These are phyloP conservation scores for Uropsilus gracilis DNA, from an alignment of 2,113 vertebrate species.

Conservation along the genomic window DNA sequence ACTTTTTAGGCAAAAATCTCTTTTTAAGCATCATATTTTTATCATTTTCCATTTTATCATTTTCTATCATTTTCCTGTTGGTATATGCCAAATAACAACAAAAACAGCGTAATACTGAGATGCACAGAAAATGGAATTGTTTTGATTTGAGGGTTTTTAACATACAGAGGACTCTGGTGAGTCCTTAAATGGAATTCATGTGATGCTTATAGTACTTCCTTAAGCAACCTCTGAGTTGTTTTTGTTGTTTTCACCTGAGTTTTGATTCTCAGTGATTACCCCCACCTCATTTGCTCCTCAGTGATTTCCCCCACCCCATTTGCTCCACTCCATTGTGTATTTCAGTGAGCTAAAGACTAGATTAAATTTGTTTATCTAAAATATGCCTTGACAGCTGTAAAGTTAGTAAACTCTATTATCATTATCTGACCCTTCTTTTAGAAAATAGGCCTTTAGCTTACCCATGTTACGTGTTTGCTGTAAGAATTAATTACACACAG, in stretches of 20 bases:
- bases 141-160: conserved; percentile 11
- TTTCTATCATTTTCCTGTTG: neutral
- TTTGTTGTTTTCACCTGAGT: neutral
- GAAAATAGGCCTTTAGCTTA: neutral
- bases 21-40: neutral
- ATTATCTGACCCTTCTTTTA: conserved; percentile 4
- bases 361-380: neutral
- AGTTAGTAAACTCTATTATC: neutral
- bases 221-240: neutral
- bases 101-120: neutral
- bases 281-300: neutral
- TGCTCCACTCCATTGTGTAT: neutral
- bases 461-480: neutral
- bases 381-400: neutral
- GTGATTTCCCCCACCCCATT: neutral
- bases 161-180: neutral
- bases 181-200: neutral
- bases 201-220: neutral
- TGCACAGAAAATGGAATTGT: neutral
- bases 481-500: conserved; percentile 8
- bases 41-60: neutral
- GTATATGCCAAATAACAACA: neutral
- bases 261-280: neutral
- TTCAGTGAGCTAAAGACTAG: conserved; percentile 8
- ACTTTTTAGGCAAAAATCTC: neutral